Evolutionary conservation across 1,140 invertebrate genomes (phyloP).

Genomic region (Rhynchophorus ferrugineus): DNA sequence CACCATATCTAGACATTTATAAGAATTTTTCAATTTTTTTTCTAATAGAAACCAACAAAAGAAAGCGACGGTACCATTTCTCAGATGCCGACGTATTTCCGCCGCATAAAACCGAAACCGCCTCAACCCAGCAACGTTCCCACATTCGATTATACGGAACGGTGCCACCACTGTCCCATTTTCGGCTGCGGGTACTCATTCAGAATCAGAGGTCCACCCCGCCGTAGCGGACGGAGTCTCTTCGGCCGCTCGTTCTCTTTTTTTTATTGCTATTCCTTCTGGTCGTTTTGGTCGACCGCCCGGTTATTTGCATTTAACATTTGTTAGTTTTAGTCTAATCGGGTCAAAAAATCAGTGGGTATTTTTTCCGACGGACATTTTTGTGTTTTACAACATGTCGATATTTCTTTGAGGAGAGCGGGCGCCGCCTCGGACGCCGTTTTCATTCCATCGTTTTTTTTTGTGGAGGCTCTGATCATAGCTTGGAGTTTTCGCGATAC

Average conservation of each 20-base stretch:
- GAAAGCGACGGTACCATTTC: too few relatives aligned
- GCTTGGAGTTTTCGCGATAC: constrained; percentile 5
- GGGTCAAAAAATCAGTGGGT: constrained; percentile 20
- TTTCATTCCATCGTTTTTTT: constrained; percentile 10
- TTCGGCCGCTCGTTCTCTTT: too few relatives aligned
- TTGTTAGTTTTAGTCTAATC: constrained; percentile 26
- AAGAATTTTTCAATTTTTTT: too few relatives aligned
- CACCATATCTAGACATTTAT: too few relatives aligned
- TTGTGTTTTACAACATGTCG: constrained; percentile 22
- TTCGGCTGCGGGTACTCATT: not conserved
- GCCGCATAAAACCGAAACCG: too few relatives aligned
- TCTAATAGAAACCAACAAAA: too few relatives aligned
- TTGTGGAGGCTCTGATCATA: too few relatives aligned
- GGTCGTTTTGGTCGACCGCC: constrained; percentile 9
- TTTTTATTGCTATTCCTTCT: too few relatives aligned
- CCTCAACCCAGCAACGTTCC: too few relatives aligned
- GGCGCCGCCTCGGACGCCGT: constrained; percentile 19
- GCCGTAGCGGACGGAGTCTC: not conserved
- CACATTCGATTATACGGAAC: too few relatives aligned
- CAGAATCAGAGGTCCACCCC: not conserved
- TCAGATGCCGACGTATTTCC: too few relatives aligned
- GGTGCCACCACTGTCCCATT: not conserved
- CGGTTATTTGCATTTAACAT: constrained; percentile 26
- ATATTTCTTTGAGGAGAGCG: constrained; percentile 16
- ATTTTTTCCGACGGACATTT: constrained; percentile 21